These are phyloP conservation scores for Propsilocerus akamusi DNA, from an alignment of 1,140 invertebrate genomes.

Conservation along the genomic window DNA sequence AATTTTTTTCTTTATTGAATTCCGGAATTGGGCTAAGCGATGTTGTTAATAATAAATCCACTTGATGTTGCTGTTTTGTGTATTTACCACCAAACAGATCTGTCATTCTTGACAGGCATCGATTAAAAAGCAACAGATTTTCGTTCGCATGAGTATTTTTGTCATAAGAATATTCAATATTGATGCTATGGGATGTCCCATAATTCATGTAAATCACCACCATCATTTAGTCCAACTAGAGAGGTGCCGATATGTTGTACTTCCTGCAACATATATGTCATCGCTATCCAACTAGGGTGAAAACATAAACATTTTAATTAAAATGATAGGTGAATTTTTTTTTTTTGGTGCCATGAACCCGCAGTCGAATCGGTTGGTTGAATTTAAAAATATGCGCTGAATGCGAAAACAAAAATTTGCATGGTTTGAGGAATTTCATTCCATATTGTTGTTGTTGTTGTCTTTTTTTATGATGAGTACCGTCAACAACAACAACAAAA, in stretches of 20 bases:
- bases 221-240: background rate
- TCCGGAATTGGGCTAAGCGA: too few species aligned
- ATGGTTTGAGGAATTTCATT: background rate
- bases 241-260: background rate
- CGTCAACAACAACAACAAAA: background rate
- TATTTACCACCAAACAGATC: too few species aligned
- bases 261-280: background rate
- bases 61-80: too few species aligned
- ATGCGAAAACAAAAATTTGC: background rate
- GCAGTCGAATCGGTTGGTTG: background rate
- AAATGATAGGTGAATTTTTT: background rate
- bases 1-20: too few species aligned
- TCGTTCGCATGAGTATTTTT: background rate
- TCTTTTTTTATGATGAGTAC: background rate
- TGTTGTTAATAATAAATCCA: too few species aligned
- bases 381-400: too few species aligned
- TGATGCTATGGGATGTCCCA: background rate
- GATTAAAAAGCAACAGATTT: background rate
- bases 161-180: too few species aligned
- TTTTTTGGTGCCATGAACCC: background rate
- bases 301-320: conserved; percentile 4
- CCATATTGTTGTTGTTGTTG: background rate
- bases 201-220: background rate
- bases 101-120: too few species aligned
- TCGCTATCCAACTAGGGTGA: background rate